Percentiles rank a stretch among this genome's conserved stretches.
phyloP scores from a whole-genome alignment of 2,113 vertebrate genomes.

The Chaenocephalus aceratus region DNA sequence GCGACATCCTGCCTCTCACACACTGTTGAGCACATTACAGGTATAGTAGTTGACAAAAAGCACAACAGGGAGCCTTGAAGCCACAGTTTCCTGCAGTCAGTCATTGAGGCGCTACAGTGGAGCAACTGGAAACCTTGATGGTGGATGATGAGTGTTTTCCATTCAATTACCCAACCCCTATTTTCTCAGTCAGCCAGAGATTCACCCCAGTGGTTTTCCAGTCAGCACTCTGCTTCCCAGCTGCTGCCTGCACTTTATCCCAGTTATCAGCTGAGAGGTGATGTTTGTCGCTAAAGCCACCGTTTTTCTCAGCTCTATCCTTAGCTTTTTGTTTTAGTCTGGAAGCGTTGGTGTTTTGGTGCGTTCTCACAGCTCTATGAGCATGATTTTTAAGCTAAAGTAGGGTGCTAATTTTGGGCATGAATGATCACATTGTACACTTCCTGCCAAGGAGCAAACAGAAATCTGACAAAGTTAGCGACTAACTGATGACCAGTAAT shows the following conservation, averaged over 20 bases:
- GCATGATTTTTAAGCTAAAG: background rate
- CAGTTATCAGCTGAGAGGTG: constrained; percentile 13
- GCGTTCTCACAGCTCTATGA: background rate
- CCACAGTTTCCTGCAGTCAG: constrained; percentile 45
- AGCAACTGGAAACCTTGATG: constrained; percentile 46
- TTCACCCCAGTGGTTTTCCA: constrained; percentile 38
- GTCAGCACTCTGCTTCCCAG: constrained; percentile 1
- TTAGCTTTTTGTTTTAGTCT: background rate
- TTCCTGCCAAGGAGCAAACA: background rate
- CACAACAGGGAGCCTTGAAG: constrained; percentile 31
- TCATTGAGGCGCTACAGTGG: constrained; percentile 28
- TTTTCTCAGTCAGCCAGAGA: constrained; percentile 37
- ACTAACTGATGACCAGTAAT: background rate
- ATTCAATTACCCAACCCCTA: constrained; percentile 55
- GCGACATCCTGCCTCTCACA: background rate
- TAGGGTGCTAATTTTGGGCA: background rate
- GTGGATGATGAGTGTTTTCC: constrained; percentile 56
- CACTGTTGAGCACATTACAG: constrained; percentile 9
- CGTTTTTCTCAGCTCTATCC: background rate
- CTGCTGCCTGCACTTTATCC: constrained; percentile 9
- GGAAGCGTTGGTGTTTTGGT: background rate
- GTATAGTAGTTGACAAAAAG: constrained; percentile 30
- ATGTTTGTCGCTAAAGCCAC: background rate
- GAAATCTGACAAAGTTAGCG: background rate
- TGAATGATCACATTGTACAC: background rate